Percentiles rank a stretch among this genome's conserved stretches.
phyloP scores from a whole-genome alignment of 1,140 invertebrate genomes.

The Steinernema feltiae region DNA sequence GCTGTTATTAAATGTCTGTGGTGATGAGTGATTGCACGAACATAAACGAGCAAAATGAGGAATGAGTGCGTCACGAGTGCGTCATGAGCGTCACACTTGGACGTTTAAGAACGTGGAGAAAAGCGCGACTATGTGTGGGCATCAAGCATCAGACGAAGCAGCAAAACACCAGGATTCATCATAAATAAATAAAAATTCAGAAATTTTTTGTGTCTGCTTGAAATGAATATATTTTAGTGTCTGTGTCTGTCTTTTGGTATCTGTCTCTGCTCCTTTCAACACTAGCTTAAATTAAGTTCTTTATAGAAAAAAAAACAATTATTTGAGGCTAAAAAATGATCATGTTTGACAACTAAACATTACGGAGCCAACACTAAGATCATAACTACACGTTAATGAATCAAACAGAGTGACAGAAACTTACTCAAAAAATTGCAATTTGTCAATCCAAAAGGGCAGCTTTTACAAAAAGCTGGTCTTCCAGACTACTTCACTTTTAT shows the following conservation, averaged over 20 bases:
- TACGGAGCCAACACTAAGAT: not conserved
- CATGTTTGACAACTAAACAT: not conserved
- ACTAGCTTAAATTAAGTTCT: not conserved
- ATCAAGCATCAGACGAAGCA: too few relatives aligned
- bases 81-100: too few relatives aligned
- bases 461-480: not conserved
- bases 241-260: too few relatives aligned
- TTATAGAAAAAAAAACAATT: too few relatives aligned
- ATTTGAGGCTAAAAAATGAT: not conserved
- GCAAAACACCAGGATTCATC: too few relatives aligned
- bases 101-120: too few relatives aligned
- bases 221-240: not conserved
- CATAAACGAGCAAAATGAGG: too few relatives aligned
- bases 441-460: not conserved
- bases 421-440: not conserved
- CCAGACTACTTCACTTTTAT: not conserved
- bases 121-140: too few relatives aligned
- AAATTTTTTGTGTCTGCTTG: not conserved
- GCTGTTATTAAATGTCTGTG: not conserved
- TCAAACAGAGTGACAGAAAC: not conserved
- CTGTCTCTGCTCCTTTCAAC: too few relatives aligned
- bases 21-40: not conserved
- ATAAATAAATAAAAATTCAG: too few relatives aligned
- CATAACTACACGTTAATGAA: not conserved
- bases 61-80: too few relatives aligned